These are phyloP conservation scores for Drosophila guanche DNA, from an alignment of 1,140 invertebrate genomes.

Conservation along the genomic window DNA sequence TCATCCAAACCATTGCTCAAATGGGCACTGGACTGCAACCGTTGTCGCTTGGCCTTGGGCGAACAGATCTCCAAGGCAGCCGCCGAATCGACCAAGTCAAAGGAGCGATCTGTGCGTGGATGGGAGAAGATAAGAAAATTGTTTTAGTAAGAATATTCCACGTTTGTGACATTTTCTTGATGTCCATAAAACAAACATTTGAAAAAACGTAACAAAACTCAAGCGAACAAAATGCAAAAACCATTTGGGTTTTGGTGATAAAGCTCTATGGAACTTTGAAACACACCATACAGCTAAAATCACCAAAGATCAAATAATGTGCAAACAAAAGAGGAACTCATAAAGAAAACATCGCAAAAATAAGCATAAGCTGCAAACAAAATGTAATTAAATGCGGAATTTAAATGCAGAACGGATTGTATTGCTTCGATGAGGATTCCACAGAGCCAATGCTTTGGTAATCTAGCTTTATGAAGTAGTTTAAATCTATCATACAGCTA, in stretches of 20 bases:
- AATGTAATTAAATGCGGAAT: background rate
- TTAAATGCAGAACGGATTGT: too few species aligned
- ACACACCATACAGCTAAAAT: conserved; percentile 83
- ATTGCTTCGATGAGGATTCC: conserved; percentile 12
- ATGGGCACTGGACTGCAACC: conserved; percentile 76
- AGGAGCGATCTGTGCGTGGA: conserved; percentile 67
- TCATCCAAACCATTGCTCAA: conserved; percentile 71
- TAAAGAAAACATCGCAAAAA: conserved; percentile 19
- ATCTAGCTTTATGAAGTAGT: conserved; percentile 95
- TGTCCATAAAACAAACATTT: background rate
- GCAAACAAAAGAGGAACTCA: conserved; percentile 66
- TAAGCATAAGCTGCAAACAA: background rate
- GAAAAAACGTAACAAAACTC: conserved; percentile 31
- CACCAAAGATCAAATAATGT: conserved; percentile 84
- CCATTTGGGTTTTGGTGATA: conserved; percentile 84
- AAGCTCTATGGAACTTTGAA: conserved; percentile 81
- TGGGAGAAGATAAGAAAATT: background rate
- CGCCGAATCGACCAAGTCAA: conserved; percentile 78
- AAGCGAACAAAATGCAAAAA: conserved; percentile 72
- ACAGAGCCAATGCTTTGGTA: conserved; percentile 92
- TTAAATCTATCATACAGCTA: conserved; percentile 94
- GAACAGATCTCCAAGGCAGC: conserved; percentile 75
- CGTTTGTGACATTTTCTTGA: background rate
- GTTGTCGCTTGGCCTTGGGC: conserved; percentile 72
- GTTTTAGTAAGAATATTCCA: background rate